phyloP scores from a whole-genome alignment of 2,113 vertebrate genomes.

The Lasiurus cinereus region DNA sequence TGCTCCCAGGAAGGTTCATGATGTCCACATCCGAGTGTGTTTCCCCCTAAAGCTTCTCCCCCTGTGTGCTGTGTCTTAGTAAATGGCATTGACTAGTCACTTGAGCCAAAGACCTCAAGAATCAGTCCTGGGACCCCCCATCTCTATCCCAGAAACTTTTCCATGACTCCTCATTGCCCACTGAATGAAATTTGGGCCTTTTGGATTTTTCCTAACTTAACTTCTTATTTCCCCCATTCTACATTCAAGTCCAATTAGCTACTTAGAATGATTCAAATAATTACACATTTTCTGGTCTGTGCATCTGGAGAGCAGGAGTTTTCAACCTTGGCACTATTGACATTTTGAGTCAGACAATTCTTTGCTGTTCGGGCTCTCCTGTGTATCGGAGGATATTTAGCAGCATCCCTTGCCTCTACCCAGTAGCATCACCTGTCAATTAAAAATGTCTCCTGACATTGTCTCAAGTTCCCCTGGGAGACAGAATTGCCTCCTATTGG shows the following conservation, averaged over 20 bases:
- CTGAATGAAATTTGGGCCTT: conserved; percentile 9
- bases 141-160: conserved; percentile 12
- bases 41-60: neutral
- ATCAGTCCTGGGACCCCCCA: neutral
- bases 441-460: conserved; percentile 13
- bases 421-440: neutral
- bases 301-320: neutral
- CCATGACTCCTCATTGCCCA: neutral
- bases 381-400: neutral
- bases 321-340: neutral
- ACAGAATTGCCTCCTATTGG: neutral
- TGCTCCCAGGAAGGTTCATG: accelerated
- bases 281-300: neutral
- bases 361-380: neutral
- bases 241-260: neutral
- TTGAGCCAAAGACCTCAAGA: neutral
- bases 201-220: neutral
- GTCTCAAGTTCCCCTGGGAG: neutral
- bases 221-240: neutral
- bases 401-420: neutral
- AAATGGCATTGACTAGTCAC: neutral
- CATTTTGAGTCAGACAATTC: neutral
- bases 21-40: neutral
- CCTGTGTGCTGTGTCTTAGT: neutral
- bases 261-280: neutral